Conservation (phyloP, 1,140 invertebrate genomes). For the Drosophila arizonae region DNA sequence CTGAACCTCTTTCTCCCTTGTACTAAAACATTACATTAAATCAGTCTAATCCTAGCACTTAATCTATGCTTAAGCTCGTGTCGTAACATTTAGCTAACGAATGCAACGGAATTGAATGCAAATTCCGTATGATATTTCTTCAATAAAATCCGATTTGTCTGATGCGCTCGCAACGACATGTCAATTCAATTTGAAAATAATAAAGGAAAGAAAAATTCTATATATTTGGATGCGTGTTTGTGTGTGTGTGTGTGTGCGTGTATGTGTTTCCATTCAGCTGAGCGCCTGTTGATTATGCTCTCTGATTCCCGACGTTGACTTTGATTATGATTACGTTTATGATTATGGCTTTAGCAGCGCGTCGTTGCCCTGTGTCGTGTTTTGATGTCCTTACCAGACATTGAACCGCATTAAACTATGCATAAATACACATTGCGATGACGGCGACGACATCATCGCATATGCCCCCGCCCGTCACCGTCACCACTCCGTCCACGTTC, state of each 20-base stretch:
- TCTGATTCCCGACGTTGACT: constrained; percentile 29
- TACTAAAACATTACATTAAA: not conserved
- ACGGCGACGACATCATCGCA: constrained; percentile 54
- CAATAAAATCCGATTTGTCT: constrained; percentile 68
- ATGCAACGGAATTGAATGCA: constrained; percentile 60
- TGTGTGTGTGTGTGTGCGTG: not conserved
- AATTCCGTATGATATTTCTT: constrained; percentile 69
- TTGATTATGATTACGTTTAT: constrained; percentile 61
- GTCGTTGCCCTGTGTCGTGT: constrained; percentile 59
- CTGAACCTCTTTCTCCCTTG: not conserved
- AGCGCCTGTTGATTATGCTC: constrained; percentile 63
- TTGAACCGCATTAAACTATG: constrained; percentile 80
- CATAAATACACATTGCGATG: constrained; percentile 77
- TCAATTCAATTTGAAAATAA: constrained; percentile 79
- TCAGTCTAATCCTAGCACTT: constrained; percentile 6
- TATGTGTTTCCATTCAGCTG: constrained; percentile 12
- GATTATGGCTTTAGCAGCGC: constrained; percentile 68
- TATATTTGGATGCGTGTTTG: not conserved
- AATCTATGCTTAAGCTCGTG: constrained; percentile 37
- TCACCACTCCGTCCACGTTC: too few species aligned
- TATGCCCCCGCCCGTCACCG: constrained; percentile 46
- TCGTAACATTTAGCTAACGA: constrained; percentile 42
- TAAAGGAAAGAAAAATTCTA: constrained; percentile 49
- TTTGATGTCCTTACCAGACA: constrained; percentile 80
- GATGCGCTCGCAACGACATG: constrained; percentile 64